These are phyloP conservation scores for Notospermus geniculatus DNA, from an alignment of 1,140 invertebrate genomes.

Conservation along the genomic window DNA sequence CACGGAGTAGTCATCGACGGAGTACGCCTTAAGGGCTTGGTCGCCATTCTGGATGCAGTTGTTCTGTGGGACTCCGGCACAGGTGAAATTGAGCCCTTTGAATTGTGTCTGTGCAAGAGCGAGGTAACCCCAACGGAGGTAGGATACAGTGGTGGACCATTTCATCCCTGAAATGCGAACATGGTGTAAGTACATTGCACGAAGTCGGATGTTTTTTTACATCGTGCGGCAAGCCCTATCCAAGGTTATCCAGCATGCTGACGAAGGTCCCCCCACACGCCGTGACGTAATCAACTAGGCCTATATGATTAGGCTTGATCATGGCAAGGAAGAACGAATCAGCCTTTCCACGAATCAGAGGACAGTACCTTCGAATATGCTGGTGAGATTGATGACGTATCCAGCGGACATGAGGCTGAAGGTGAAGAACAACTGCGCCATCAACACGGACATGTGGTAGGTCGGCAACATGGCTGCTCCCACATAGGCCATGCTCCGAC, in stretches of 20 bases:
- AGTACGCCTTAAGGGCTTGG: conserved; percentile 33
- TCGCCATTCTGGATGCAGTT: conserved; percentile 30
- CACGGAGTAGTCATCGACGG: conserved; percentile 29
- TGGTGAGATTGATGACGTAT: conserved; percentile 45
- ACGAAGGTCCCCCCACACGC: too few species aligned
- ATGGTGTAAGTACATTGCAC: too few species aligned
- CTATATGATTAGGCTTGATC: too few species aligned
- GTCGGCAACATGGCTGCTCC: conserved; percentile 38
- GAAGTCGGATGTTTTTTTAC: too few species aligned
- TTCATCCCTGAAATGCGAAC: conserved; percentile 30
- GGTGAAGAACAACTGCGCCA: conserved; percentile 40
- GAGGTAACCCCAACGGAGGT: conserved; percentile 44
- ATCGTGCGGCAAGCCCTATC: not conserved
- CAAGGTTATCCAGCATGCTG: not conserved
- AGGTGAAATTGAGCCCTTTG: conserved; percentile 31
- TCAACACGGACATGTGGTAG: conserved; percentile 36
- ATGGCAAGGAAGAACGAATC: too few species aligned
- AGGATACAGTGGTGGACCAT: conserved; percentile 42
- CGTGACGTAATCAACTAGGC: too few species aligned
- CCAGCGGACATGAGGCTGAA: conserved; percentile 42
- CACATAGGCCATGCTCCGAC: conserved; percentile 38
- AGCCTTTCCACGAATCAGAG: not conserved
- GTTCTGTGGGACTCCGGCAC: conserved; percentile 12
- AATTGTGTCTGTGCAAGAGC: conserved; percentile 34
- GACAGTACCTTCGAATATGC: conserved; percentile 40